A percentile compares a stretch with the other conserved stretches of the same genome.
phyloP scores from a whole-genome alignment of 2,888 invertebrate genomes.

The Hemicrepidius hirtus region DNA sequence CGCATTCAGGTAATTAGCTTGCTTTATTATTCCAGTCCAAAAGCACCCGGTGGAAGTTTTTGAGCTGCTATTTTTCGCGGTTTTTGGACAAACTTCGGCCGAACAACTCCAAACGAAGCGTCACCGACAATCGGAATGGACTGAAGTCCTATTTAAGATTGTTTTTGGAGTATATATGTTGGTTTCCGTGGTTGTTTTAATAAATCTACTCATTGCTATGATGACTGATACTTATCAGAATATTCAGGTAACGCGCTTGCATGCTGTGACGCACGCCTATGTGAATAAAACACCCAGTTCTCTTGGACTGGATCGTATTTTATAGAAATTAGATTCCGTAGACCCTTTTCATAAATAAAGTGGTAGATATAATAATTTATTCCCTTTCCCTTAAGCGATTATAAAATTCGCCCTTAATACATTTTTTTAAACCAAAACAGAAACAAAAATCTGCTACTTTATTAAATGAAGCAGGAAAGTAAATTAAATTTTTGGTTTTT shows the following conservation, averaged over 20 bases:
- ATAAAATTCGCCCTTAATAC: too few species aligned
- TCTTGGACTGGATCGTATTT: conserved; percentile 69
- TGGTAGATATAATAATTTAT: conserved; percentile 22
- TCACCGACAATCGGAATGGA: conserved; percentile 85
- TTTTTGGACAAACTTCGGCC: conserved; percentile 95
- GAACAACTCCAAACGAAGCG: conserved; percentile 80
- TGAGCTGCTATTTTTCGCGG: conserved; percentile 98
- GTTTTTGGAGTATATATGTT: conserved; percentile 97
- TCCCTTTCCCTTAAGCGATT: neutral
- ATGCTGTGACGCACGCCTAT: conserved; percentile 48
- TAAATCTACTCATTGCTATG: conserved; percentile 99
- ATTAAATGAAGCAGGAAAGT: conserved; percentile 28
- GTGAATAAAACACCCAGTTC: conserved; percentile 66
- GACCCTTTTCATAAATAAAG: conserved; percentile 38
- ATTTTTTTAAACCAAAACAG: neutral
- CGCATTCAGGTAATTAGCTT: conserved; percentile 92
- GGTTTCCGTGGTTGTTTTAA: conserved; percentile 98
- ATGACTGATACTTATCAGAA: conserved; percentile 99
- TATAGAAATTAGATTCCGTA: conserved; percentile 38
- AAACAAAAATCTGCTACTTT: conserved; percentile 35
- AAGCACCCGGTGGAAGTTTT: conserved; percentile 95
- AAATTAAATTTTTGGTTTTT: neutral
- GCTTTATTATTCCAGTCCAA: conserved; percentile 85
- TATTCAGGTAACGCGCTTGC: conserved; percentile 86
- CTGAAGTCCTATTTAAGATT: conserved; percentile 90